These are phyloP conservation scores for Lacanobia oleracea DNA, from an alignment of 2,888 invertebrate species.

Conservation along the genomic window DNA sequence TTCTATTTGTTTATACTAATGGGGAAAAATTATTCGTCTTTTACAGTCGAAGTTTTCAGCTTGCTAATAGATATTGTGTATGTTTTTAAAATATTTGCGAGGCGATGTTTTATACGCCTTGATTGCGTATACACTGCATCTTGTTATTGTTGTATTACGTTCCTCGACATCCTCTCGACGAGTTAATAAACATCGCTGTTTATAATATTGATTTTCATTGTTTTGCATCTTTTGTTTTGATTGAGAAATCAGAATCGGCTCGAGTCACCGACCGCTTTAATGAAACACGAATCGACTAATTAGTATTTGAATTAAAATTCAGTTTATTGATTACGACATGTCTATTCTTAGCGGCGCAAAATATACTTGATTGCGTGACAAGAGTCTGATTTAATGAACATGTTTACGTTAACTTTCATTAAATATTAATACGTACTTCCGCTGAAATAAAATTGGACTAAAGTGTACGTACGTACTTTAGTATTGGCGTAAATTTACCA, in stretches of 20 bases:
- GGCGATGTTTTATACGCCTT: constrained; percentile 37
- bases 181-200: constrained; percentile 31
- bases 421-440: background rate
- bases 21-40: too few relatives aligned
- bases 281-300: background rate
- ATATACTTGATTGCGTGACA: background rate
- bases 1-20: background rate
- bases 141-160: constrained; percentile 23
- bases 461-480: too few relatives aligned
- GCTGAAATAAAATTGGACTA: background rate
- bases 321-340: background rate
- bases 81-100: constrained; percentile 15
- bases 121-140: constrained; percentile 1
- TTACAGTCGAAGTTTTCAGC: background rate
- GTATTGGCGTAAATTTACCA: too few relatives aligned
- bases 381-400: background rate
- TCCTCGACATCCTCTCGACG: background rate
- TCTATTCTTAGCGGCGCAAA: background rate
- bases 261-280: constrained; percentile 5
- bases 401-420: constrained; percentile 17
- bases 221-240: constrained; percentile 27
- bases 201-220: background rate
- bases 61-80: background rate
- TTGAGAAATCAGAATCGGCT: constrained; percentile 2
- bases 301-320: background rate